Percentiles rank a stretch among this genome's conserved stretches.
Conservation (phyloP, 2,113 vertebrate genomes). For the Lepisosteus osseus region DNA sequence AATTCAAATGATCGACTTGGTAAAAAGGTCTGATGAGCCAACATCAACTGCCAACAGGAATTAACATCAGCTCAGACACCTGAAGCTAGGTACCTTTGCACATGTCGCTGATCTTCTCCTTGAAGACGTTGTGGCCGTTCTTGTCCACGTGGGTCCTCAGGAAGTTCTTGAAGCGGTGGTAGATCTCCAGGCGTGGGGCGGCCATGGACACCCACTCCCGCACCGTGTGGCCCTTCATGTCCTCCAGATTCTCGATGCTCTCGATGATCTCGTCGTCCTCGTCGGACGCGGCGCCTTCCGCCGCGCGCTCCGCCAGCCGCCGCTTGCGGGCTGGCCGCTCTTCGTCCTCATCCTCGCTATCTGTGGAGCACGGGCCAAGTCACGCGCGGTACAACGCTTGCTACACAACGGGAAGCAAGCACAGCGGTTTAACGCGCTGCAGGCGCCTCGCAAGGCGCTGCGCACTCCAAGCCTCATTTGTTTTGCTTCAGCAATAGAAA, state of each 20-base stretch:
- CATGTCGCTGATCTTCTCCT: conserved; percentile 97
- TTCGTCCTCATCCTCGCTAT: conserved; percentile 92
- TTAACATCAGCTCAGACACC: too few species aligned
- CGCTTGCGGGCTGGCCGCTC: conserved; percentile 80
- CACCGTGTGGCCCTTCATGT: conserved; percentile 94
- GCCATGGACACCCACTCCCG: conserved; percentile 97
- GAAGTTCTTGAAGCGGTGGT: conserved; percentile 97
- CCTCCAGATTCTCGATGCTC: conserved; percentile 97
- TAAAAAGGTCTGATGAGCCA: too few species aligned
- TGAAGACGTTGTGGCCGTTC: conserved; percentile 94
- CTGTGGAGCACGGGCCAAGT: conserved; percentile 47
- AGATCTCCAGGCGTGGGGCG: conserved; percentile 90
- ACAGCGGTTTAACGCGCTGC: too few species aligned
- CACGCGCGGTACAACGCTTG: background rate
- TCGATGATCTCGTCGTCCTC: conserved; percentile 96
- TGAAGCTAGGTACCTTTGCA: conserved; percentile 80
- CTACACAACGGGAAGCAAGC: too few species aligned
- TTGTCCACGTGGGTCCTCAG: conserved; percentile 91
- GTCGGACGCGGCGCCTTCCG: conserved; percentile 72
- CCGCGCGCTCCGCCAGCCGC: conserved; percentile 80
- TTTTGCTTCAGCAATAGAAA: too few species aligned
- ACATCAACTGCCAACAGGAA: too few species aligned
- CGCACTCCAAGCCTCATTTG: too few species aligned
- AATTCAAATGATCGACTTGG: too few species aligned
- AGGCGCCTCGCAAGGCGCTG: too few species aligned